Evolutionary conservation across 2,888 invertebrate species (phyloP), one percentile per base, ranked within the genome.

Genomic region (Drosophila leonis): DNA sequence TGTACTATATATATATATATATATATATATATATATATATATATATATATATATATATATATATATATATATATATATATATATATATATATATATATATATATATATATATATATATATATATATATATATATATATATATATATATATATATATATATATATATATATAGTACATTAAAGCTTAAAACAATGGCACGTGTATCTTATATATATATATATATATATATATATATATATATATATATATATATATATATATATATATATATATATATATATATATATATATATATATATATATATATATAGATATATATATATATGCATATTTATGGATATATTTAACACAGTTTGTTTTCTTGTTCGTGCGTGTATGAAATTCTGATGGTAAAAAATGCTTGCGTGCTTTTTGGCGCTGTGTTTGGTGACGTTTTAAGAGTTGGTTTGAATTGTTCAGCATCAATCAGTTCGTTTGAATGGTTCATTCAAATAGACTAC

Each of bases 301-400:
- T 27, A 42, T 20, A 48, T 33, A 24, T 12, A 1, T 33, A 18
- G 18, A 42, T 27, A 44, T 20, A 24, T 12, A 18, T 24, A 24
- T 12, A 44, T 44, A n/a, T 44, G 2, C n/a, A n/a, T n/a, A 33
- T 33, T 3, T 33, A 12, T 6, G 39, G 46, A 49, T 29, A 18
- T 27, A 44, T 31, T 39, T 71, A 37, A n/a, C n/a, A n/a, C n/a
- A n/a, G n/a, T n/a, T n/a, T 33, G 55, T 61, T 54, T 59, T 61
- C 52, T 64, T 57, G 52, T 55, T 24, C 24, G 24, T 24, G 65
- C 64, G 69, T 72, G 78, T 71, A 83, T 74, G 41, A 69, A 83
- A 80, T 69, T 82, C 72, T 35, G 46, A 27, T 62, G 49, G 60
- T 65, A 75, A 70, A 20, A 13, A 42, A 35, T 72, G 52, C 33